A percentile compares a stretch with the other conserved stretches of the same genome.
Evolutionary conservation across 2,888 invertebrate species (phyloP).

Genomic region (Poecilus cupreus): DNA sequence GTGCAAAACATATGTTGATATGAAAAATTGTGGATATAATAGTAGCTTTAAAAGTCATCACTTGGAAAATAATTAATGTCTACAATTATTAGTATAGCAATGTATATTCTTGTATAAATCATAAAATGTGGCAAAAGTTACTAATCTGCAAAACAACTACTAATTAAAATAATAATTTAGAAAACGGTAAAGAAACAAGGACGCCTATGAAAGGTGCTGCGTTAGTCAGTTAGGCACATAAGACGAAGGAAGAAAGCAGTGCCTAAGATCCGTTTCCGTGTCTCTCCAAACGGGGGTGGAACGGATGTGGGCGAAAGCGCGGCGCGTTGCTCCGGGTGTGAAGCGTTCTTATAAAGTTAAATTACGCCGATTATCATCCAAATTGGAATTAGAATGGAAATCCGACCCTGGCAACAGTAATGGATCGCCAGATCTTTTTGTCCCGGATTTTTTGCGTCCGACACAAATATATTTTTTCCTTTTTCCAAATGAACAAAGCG

Average conservation of each 20-base stretch:
- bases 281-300: background rate
- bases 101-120: too few species aligned
- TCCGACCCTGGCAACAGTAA: conserved; percentile 40
- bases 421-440: conserved; percentile 48
- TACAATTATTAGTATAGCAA: too few species aligned
- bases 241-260: conserved; percentile 10
- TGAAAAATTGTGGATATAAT: too few species aligned
- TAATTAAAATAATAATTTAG: too few species aligned
- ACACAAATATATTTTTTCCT: conserved; percentile 35
- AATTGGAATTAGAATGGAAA: conserved; percentile 58
- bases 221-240: background rate
- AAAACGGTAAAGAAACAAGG: background rate
- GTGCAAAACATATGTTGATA: too few species aligned
- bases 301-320: conserved; percentile 4
- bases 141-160: too few species aligned
- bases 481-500: conserved; percentile 46
- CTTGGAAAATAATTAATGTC: too few species aligned
- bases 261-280: conserved; percentile 24
- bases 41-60: too few species aligned
- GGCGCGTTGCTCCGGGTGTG: conserved; percentile 14
- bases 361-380: conserved; percentile 57
- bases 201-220: background rate
- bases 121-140: too few species aligned
- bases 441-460: conserved; percentile 29
- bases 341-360: conserved; percentile 56